A percentile compares a stretch with the other conserved stretches of the same genome.
These are phyloP conservation scores for Serinus canaria DNA, from an alignment of 2,113 vertebrate genomes.

Conservation along the genomic window DNA sequence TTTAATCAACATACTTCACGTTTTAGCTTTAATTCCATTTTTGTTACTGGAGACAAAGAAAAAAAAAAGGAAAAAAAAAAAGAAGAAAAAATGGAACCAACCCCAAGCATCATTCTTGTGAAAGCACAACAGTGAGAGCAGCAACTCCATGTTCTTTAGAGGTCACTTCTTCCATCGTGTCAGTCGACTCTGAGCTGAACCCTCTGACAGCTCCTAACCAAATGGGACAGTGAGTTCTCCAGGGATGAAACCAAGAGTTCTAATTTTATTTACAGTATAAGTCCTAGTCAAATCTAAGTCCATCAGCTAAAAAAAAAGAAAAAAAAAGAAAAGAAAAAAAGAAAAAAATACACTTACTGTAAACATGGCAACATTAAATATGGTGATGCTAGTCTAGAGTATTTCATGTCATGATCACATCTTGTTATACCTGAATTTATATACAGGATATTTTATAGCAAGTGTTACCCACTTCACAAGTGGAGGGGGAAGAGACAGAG, in stretches of 20 bases:
- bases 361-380: conserved; percentile 81
- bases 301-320: conserved; percentile 36
- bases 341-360: conserved; percentile 66
- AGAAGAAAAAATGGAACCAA: not conserved
- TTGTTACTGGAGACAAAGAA: not conserved
- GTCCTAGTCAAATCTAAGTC: conserved; percentile 73
- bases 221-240: conserved; percentile 63
- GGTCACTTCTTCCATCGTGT: conserved; percentile 8
- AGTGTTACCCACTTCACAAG: conserved; percentile 67
- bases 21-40: conserved; percentile 54
- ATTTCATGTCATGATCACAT: conserved; percentile 77
- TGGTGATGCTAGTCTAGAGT: conserved; percentile 76
- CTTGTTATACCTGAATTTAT: conserved; percentile 76
- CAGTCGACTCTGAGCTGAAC: conserved; percentile 16
- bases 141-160: conserved; percentile 7
- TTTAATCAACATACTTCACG: conserved; percentile 10
- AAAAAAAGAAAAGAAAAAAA: not conserved
- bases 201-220: conserved; percentile 46
- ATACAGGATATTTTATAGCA: conserved; percentile 71
- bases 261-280: conserved; percentile 74
- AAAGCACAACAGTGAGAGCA: conserved; percentile 11
- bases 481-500: conserved; percentile 28
- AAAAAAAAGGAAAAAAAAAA: no score
- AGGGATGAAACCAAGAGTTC: conserved; percentile 60
- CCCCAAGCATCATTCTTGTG: not conserved